Evolutionary conservation across 2,797 vertebrate genomes (phyloP).

Genomic region (Otolemur crassicaudatus): DNA sequence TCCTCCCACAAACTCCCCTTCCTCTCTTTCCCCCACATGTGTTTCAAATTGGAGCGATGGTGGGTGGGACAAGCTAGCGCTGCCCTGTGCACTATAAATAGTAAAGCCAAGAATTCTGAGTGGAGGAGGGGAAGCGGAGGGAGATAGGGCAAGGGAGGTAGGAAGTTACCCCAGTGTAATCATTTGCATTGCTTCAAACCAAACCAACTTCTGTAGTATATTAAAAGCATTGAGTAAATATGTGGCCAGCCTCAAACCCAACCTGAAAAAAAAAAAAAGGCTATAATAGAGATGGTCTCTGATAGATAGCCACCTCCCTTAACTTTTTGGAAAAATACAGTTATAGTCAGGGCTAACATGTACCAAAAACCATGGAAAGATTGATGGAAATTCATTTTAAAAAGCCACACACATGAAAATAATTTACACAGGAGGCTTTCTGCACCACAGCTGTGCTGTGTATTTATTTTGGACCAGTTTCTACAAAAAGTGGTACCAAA

Average conservation of each 20-base stretch:
- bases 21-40: slow-evolving; percentile 79
- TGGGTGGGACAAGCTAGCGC: slow-evolving; percentile 81
- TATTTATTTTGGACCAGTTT: slow-evolving; percentile 83
- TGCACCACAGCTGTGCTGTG: slow-evolving; percentile 85
- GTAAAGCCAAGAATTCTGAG: slow-evolving; percentile 69
- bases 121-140: slow-evolving; percentile 48
- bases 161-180: slow-evolving; percentile 65
- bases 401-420: slow-evolving; percentile 90
- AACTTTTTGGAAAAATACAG: slow-evolving; percentile 79
- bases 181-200: slow-evolving; percentile 65
- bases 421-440: slow-evolving; percentile 87
- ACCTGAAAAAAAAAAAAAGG: slow-evolving; percentile 51
- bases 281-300: slow-evolving; percentile 73
- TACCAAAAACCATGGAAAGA: slow-evolving; percentile 87
- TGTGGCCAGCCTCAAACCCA: slow-evolving; percentile 73
- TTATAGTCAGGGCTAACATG: slow-evolving; percentile 74
- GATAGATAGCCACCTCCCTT: slow-evolving; percentile 78
- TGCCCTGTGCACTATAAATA: slow-evolving; percentile 78
- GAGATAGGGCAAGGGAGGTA: slow-evolving; percentile 67
- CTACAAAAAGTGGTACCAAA: slow-evolving; percentile 73
- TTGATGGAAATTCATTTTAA: slow-evolving; percentile 87
- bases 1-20: slow-evolving; percentile 75
- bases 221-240: slow-evolving; percentile 67
- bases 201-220: slow-evolving; percentile 63
- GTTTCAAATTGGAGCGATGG: slow-evolving; percentile 82